A percentile compares a stretch with the other conserved stretches of the same genome.
Evolutionary conservation across 2,797 vertebrate species (phyloP).

Genomic region (Myotis planiceps): DNA sequence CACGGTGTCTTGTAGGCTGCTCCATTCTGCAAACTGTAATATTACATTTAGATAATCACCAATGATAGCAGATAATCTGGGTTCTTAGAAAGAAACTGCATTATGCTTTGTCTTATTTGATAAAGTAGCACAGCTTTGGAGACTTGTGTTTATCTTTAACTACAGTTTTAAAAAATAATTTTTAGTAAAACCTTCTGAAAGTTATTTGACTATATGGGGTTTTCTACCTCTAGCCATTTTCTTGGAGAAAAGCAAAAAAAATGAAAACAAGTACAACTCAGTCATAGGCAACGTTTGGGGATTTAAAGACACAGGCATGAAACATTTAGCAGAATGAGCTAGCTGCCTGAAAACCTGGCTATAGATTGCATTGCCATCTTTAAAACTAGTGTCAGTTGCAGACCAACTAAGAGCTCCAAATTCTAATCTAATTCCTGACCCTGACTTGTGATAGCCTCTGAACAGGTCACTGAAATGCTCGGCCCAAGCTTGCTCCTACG

Average conservation of each 20-base stretch:
- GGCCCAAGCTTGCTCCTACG: background rate
- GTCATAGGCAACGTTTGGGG: slow-evolving; percentile 13
- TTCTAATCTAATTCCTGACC: background rate
- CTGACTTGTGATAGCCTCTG: background rate
- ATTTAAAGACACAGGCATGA: slow-evolving; percentile 63
- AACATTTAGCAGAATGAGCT: background rate
- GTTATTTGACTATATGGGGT: slow-evolving; percentile 57
- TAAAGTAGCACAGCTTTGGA: slow-evolving; percentile 55
- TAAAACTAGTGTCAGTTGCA: background rate
- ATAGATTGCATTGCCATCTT: background rate
- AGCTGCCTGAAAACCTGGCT: background rate
- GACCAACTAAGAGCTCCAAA: background rate
- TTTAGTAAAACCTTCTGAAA: slow-evolving; percentile 62
- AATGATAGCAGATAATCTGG: background rate
- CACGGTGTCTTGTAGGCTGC: background rate
- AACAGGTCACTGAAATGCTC: background rate
- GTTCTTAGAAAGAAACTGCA: slow-evolving; percentile 52
- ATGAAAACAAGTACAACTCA: background rate
- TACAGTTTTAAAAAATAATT: slow-evolving; percentile 47
- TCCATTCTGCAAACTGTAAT: background rate
- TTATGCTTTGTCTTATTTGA: slow-evolving; percentile 67
- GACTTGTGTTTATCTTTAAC: slow-evolving; percentile 71
- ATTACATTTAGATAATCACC: slow-evolving; percentile 31
- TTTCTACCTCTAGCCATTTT: slow-evolving; percentile 71
- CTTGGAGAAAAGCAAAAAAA: slow-evolving; percentile 12